These are phyloP conservation scores for Mareca penelope DNA, from an alignment of 2,797 vertebrate species.

Conservation along the genomic window DNA sequence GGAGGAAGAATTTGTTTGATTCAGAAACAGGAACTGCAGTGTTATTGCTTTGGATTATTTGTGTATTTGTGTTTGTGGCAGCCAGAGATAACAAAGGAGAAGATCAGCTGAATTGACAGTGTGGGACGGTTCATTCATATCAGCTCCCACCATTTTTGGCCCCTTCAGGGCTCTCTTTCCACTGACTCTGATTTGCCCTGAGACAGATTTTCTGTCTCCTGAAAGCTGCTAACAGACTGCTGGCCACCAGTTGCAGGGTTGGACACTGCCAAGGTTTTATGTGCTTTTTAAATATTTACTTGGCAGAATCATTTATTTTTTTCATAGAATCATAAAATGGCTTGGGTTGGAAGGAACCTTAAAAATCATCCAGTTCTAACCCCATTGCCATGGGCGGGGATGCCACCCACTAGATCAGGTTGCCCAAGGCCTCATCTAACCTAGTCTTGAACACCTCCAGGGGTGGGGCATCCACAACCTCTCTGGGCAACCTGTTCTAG, in stretches of 20 bases:
- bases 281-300: background rate
- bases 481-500: too few relatives aligned
- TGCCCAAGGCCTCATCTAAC: too few relatives aligned
- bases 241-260: background rate
- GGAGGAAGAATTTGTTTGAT: background rate
- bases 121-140: background rate
- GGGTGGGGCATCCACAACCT: too few relatives aligned
- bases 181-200: background rate
- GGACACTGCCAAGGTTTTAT: background rate
- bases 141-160: background rate
- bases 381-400: too few relatives aligned
- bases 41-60: background rate
- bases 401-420: too few relatives aligned
- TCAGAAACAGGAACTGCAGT: background rate
- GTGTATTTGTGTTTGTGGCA: background rate
- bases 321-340: too few relatives aligned
- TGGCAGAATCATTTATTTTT: constrained; percentile 27
- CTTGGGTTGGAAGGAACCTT: too few relatives aligned
- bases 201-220: background rate
- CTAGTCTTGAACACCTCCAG: too few relatives aligned
- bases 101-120: background rate
- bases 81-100: background rate
- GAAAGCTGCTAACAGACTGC: background rate
- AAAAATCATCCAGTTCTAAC: too few relatives aligned
- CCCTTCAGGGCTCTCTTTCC: background rate